Base-by-base conservation (phyloP, 2,888 invertebrate species). In the Hyposoter dolosus region DNA sequence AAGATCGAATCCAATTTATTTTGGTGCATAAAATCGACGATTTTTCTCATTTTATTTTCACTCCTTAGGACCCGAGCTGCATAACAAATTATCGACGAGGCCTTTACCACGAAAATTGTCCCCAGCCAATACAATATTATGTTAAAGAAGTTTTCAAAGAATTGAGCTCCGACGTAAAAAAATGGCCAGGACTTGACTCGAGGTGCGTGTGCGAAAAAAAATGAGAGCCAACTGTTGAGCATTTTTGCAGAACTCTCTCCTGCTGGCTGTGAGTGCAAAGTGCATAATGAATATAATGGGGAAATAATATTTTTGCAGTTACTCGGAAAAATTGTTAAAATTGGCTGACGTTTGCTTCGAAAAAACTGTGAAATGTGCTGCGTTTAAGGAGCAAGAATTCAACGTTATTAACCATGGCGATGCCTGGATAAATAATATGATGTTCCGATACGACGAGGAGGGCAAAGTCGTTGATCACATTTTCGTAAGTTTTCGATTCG, bases 361-460 rank as follows among this genome's bases (percentile, higher is more conserved):
- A n/a, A 71, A 50, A 50, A 40, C 88, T 0, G 89, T 82, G 17
- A 7, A 82, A 0, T 86, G 82, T 10, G 88, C 87, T 10, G 63
- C 35, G 0, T 23, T 23, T 0, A 66, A 63, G 0, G 88, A 90
- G 0, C 84, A 89, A 12, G 91, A 92, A 6, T 93, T 93, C 83
- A 91, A 90, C 50, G 93, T 93, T 0, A 88, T 93, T 19, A 93
- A 90, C 88, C 93, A 93, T 50, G 93, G 93, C 1, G 93, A 93
- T 65, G 89, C 84, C 45, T 93, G 93, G 93, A 90, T 91, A 12
- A 93, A 93, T 76, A 93, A 93, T 72, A 92, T 93, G 91, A 50
- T 93, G 15, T 93, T 93, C 86, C 88, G 88, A 45, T 93, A 93
- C 80, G 88, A 93, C 77, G 79, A 88, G n/a, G 79, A 90, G 3